Percentiles rank a stretch among this genome's conserved stretches.
These are phyloP conservation scores for Oikopleura dioica DNA, from an alignment of 23 tunicate species.

Conservation along the genomic window DNA sequence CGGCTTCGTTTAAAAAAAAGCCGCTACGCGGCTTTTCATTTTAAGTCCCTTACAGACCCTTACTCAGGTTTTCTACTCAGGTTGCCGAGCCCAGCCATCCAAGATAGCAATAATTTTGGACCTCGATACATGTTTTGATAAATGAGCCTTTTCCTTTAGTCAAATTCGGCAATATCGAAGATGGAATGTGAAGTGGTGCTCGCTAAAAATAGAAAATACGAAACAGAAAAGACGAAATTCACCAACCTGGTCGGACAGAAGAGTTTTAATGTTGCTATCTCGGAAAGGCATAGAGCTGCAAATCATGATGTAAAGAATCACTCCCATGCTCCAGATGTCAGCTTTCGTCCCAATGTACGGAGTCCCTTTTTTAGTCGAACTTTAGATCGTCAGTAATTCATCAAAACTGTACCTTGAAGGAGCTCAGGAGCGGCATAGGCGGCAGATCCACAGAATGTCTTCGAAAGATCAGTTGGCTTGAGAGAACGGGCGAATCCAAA, in stretches of 20 bases:
- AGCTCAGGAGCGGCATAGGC: conserved; percentile 85
- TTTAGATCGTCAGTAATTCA: too few relatives aligned
- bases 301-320: conserved; percentile 62
- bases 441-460: conserved; percentile 61
- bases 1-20: too few relatives aligned
- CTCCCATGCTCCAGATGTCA: conserved; percentile 84
- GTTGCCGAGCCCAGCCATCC: too few relatives aligned
- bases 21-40: too few relatives aligned
- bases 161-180: neutral
- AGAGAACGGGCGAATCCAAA: conserved; percentile 62
- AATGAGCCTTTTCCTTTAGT: too few relatives aligned
- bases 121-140: too few relatives aligned
- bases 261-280: conserved; percentile 47
- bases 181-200: neutral
- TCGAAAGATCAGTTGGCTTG: conserved; percentile 27
- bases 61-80: too few relatives aligned
- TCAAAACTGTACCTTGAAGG: too few relatives aligned
- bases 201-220: neutral
- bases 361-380: too few relatives aligned
- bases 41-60: too few relatives aligned
- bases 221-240: neutral
- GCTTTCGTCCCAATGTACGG: conserved; percentile 63
- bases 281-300: conserved; percentile 90
- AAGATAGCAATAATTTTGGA: too few relatives aligned
- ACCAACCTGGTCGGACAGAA: conserved; percentile 28